Percentiles rank a stretch among this genome's conserved stretches.
phyloP scores from a whole-genome alignment of 2,113 vertebrate species.

The Ptilorrhoa leucosticta region DNA sequence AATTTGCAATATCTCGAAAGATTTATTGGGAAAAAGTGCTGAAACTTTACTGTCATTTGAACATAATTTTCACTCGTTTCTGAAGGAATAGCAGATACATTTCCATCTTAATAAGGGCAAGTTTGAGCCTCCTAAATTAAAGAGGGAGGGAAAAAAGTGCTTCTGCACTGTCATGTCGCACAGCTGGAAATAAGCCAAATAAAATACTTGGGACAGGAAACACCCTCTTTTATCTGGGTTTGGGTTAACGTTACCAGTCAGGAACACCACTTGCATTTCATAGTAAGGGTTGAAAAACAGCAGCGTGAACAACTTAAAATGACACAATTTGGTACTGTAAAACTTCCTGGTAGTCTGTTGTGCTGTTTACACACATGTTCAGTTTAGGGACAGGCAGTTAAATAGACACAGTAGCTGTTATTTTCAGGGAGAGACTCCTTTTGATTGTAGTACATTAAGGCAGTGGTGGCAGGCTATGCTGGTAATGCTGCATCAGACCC shows the following conservation, averaged over 20 bases:
- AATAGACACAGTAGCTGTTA: background rate
- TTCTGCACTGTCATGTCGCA: background rate
- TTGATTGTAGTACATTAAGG: background rate
- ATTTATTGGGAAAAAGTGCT: background rate
- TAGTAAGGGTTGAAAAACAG: background rate
- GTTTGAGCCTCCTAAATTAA: background rate
- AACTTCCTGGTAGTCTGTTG: background rate
- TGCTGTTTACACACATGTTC: background rate
- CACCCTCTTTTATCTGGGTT: background rate
- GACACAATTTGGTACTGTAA: rapidly evolving
- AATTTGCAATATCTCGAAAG: background rate
- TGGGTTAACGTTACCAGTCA: background rate
- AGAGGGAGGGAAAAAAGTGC: background rate
- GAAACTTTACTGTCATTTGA: background rate
- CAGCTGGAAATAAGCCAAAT: background rate
- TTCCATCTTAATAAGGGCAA: background rate
- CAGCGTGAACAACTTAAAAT: background rate
- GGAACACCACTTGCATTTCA: background rate
- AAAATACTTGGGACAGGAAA: background rate
- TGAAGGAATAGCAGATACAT: background rate
- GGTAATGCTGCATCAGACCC: background rate
- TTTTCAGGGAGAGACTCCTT: background rate
- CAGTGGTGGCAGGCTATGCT: background rate
- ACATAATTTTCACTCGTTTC: background rate
- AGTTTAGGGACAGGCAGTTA: background rate